These are phyloP conservation scores for Drosophila rubida DNA, from an alignment of 2,888 invertebrate species.

Conservation along the genomic window DNA sequence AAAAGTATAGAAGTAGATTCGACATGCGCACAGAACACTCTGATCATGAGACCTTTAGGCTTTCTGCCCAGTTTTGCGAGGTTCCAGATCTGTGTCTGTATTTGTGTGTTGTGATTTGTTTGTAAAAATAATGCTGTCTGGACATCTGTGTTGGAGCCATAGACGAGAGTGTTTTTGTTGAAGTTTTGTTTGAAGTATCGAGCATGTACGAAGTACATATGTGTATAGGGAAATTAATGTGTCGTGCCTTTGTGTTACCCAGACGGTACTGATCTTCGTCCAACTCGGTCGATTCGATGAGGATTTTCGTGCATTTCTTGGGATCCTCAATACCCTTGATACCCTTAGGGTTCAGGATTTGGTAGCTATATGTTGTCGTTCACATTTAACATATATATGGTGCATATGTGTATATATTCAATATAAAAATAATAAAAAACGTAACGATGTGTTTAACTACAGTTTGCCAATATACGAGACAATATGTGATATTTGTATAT, in stretches of 20 bases:
- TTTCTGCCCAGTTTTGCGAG: slow-evolving; percentile 57
- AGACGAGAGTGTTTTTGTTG: slow-evolving; percentile 60
- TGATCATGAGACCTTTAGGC: slow-evolving; percentile 35
- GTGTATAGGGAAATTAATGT: slow-evolving; percentile 34
- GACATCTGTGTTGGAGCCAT: slow-evolving; percentile 74
- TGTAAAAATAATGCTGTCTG: slow-evolving; percentile 34
- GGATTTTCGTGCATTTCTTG: slow-evolving; percentile 92
- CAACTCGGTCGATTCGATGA: slow-evolving; percentile 93
- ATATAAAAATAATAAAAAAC: slow-evolving; percentile 34
- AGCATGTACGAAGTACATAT: slow-evolving; percentile 8
- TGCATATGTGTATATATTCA: slow-evolving; percentile 9
- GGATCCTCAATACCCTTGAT: slow-evolving; percentile 91
- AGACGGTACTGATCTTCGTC: slow-evolving; percentile 97
- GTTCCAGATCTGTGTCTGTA: slow-evolving; percentile 23
- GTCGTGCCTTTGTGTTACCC: slow-evolving; percentile 98
- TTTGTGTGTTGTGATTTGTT: slow-evolving; percentile 19
- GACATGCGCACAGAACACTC: slow-evolving; percentile 58
- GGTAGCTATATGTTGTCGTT: slow-evolving; percentile 91
- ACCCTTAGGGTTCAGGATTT: slow-evolving; percentile 98
- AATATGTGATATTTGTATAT: slow-evolving; percentile 23
- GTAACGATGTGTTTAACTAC: slow-evolving; percentile 42
- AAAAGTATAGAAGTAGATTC: slow-evolving; percentile 27
- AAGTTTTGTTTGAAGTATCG: slow-evolving; percentile 27
- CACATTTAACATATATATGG: slow-evolving; percentile 57
- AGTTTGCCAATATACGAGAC: slow-evolving; percentile 25